Base-by-base conservation (phyloP, 2,888 invertebrate species). In the Junonia oenone region DNA sequence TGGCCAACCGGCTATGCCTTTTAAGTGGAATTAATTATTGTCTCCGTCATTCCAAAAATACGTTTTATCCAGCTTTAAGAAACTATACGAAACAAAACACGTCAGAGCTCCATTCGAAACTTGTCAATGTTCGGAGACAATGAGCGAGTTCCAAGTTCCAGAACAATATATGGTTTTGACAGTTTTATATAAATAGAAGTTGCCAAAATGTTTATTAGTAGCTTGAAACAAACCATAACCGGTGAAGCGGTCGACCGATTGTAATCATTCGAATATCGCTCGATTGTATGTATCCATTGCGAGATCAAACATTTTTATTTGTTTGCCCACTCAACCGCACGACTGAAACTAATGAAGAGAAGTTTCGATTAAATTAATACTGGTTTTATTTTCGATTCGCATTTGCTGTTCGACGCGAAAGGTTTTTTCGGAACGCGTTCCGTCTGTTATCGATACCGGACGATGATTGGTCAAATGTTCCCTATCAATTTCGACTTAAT, bases 281-380 rank as follows among this genome's bases (percentile, higher is more conserved):
- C 73, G 71, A 77, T 76, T 78, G 80, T 78, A n/a, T n/a, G 82
- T 81, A 83, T 78, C 80, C 60, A 76, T 60, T 56, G 75, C 68
- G 76, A 81, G 84, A 87, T 88, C 86, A 86, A 86, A 84, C 82
- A 85, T 84, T 86, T 85, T 84, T 86, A 86, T 86, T 85, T 85
- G 83, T 81, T 82, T 87, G 81, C 78, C 75, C 82, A 81, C 72
- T 83, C 81, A 79, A 81, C 86, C 85, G 81, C 80, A 81, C 75
- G 73, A 43, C 43, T 43, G 43, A 43, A 43, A 85, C 85, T 87
- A 88, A 87, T 88, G 86, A 88, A 88, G 86, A 83, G 82, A 71
- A 81, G 78, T 82, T 81, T 85, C 81, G 77, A 85, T 87, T 83
- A 83, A 87, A 83, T 87, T 83, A 84, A 85, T 83, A 78, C 73